These are phyloP conservation scores for Psittacula cyanocephala DNA, from an alignment of 2,113 vertebrate species.

Conservation along the genomic window DNA sequence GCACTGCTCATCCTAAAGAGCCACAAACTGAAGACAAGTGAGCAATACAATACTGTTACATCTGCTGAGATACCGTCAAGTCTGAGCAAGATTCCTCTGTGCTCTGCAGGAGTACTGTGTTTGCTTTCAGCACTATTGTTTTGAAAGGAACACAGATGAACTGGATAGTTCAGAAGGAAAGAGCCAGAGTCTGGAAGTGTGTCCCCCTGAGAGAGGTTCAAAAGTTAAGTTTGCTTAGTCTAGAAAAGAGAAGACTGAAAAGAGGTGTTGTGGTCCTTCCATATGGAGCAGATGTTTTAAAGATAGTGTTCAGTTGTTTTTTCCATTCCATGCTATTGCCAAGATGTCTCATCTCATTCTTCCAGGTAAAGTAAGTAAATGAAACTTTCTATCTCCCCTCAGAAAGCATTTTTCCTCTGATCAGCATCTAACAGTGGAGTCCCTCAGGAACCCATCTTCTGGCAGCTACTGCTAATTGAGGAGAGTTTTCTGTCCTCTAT, in stretches of 20 bases:
- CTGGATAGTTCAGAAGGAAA: background rate
- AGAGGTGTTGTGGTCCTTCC: background rate
- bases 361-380: background rate
- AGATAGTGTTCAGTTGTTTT: background rate
- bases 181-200: background rate
- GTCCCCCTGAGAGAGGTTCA: background rate
- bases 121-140: background rate
- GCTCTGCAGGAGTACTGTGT: background rate
- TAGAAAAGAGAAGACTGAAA: background rate
- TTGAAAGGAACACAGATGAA: background rate
- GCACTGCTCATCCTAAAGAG: background rate
- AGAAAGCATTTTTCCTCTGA: background rate
- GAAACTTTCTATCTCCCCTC: background rate
- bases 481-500: background rate
- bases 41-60: accelerated
- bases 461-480: background rate
- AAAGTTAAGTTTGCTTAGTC: background rate
- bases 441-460: background rate
- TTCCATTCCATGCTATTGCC: background rate
- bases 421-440: background rate
- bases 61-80: background rate
- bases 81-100: background rate
- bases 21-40: accelerated
- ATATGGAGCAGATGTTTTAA: background rate
- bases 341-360: background rate